Evolutionary conservation across 2,888 invertebrate genomes (phyloP).

Genomic region (Buathra laborator): DNA sequence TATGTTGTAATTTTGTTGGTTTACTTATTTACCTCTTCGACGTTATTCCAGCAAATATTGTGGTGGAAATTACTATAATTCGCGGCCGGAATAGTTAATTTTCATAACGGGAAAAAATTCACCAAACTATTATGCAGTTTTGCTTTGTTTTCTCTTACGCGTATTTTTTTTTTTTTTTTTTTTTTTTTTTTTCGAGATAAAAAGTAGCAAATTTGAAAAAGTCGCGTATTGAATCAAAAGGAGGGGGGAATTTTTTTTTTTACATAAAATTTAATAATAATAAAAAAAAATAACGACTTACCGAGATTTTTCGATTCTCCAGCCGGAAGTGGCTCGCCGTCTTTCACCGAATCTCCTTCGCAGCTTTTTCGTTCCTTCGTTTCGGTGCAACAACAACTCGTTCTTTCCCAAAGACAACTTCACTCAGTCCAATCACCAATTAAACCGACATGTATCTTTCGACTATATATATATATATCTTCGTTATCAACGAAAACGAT

Average conservation of each 20-base stretch:
- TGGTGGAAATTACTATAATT: neutral
- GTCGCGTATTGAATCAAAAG: no score
- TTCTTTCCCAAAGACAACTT: slow-evolving; percentile 37
- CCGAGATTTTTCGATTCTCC: slow-evolving; percentile 45
- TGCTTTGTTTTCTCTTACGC: no score
- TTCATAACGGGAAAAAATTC: neutral
- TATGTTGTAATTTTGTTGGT: neutral
- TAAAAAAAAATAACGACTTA: slow-evolving; percentile 24
- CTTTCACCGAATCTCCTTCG: slow-evolving; percentile 3
- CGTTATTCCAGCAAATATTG: neutral
- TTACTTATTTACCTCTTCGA: slow-evolving; percentile 4
- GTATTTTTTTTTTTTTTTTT: no score
- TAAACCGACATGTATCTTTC: slow-evolving; percentile 7
- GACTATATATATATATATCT: neutral
- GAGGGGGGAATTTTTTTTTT: neutral
- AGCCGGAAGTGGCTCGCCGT: slow-evolving; percentile 28
- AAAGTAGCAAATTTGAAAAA: no score
- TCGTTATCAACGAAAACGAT: slow-evolving; percentile 11
- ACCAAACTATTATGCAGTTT: neutral
- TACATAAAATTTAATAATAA: neutral
- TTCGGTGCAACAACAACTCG: neutral
- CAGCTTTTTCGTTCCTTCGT: slow-evolving; percentile 1
- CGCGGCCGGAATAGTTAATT: neutral
- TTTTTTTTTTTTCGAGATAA: neutral
- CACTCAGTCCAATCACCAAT: slow-evolving; percentile 58